Percentiles rank a stretch among this genome's conserved stretches.
Evolutionary conservation across 2,797 vertebrate genomes (phyloP).

Genomic region (Gorsachius magnificus): DNA sequence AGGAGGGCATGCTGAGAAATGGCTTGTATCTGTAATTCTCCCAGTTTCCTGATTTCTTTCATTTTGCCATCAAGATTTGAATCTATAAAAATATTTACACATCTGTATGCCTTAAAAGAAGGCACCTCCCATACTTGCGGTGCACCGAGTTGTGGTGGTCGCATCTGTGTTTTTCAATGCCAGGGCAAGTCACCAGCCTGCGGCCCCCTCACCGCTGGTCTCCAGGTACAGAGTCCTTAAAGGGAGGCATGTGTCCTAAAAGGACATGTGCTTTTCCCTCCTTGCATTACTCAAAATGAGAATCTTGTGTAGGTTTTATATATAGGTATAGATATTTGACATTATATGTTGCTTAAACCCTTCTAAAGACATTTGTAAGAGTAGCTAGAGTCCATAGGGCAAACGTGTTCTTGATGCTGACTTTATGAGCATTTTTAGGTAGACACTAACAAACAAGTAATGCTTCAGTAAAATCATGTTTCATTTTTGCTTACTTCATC

Average conservation of each 20-base stretch:
- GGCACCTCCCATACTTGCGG: neutral
- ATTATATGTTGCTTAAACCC: neutral
- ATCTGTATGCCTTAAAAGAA: neutral
- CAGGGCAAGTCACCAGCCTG: neutral
- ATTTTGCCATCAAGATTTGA: neutral
- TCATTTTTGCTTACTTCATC: neutral
- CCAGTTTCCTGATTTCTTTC: neutral
- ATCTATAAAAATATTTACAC: neutral
- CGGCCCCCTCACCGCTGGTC: no score
- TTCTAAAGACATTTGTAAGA: neutral
- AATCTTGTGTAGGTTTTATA: neutral
- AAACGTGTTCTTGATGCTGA: neutral
- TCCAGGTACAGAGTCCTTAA: fast-evolving
- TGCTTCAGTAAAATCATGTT: neutral
- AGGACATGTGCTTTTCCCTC: neutral
- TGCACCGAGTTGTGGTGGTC: neutral
- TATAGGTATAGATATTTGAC: neutral
- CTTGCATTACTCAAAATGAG: neutral
- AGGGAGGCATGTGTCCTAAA: no score
- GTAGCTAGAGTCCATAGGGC: neutral
- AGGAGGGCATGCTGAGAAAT: neutral
- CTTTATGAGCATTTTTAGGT: neutral
- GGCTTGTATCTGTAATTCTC: neutral
- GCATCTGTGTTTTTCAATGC: neutral
- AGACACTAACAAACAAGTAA: neutral